These are phyloP conservation scores for Tilapia sparmanii DNA, from an alignment of 2,113 vertebrate genomes.

Conservation along the genomic window DNA sequence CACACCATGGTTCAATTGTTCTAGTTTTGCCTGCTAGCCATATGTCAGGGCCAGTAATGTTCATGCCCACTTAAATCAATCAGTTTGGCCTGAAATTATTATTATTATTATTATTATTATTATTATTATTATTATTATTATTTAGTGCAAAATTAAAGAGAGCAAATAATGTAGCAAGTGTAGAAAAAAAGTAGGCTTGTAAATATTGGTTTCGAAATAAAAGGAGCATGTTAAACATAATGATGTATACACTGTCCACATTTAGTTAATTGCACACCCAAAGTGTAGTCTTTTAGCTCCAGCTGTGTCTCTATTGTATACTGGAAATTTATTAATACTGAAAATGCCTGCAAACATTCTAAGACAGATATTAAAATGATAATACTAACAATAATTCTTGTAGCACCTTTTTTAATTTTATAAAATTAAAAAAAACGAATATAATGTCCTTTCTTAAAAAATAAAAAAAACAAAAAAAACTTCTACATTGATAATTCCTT, in stretches of 20 bases:
- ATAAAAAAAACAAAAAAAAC: background rate
- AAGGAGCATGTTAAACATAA: background rate
- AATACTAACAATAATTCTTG: background rate
- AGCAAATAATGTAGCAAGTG: background rate
- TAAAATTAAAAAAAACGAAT: background rate
- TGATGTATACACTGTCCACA: background rate
- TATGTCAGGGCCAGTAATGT: conserved; percentile 62
- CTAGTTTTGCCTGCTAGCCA: conserved; percentile 69
- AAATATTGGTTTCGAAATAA: background rate
- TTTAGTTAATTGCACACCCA: background rate
- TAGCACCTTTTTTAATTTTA: background rate
- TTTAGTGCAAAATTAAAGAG: background rate
- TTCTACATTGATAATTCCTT: background rate
- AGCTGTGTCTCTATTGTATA: background rate
- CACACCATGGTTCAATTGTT: conserved; percentile 69
- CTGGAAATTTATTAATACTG: background rate
- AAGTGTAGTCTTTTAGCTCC: background rate
- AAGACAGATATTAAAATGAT: background rate
- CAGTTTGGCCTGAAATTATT: conserved; percentile 3
- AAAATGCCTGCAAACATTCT: background rate
- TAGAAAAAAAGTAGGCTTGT: background rate
- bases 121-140: background rate
- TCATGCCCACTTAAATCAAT: conserved; percentile 51
- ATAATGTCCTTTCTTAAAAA: background rate
- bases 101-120: rapidly evolving